Evolutionary conservation across 1,140 invertebrate genomes (phyloP).

Genomic region (Homarus americanus): DNA sequence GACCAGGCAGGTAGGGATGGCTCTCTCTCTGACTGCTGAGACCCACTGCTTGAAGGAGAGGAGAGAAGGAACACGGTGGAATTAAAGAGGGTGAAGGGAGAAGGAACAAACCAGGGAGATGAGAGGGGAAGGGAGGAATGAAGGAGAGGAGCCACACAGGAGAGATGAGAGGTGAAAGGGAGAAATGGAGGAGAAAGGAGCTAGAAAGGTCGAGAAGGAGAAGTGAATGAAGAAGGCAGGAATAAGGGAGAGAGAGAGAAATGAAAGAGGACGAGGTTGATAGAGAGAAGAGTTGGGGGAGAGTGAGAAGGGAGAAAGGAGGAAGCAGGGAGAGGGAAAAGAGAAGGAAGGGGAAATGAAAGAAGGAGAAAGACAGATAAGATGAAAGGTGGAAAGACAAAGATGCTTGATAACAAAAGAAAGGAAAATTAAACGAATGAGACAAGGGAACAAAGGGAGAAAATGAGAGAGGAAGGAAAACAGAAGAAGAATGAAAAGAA

Average conservation of each 20-base stretch:
- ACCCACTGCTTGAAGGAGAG: not conserved
- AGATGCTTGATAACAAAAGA: no score
- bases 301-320: no score
- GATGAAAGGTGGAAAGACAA: no score
- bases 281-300: no score
- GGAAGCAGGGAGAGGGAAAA: no score
- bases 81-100: not conserved
- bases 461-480: no score
- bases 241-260: not conserved
- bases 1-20: not conserved
- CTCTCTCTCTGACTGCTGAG: not conserved
- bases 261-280: not conserved
- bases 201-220: not conserved
- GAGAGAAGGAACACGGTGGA: not conserved
- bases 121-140: conserved; percentile 29
- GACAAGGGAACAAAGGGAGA: no score
- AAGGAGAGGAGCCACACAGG: not conserved
- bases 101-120: not conserved
- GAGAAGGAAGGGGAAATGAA: no score
- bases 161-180: not conserved
- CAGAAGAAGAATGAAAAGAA: no score
- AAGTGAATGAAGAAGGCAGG: not conserved
- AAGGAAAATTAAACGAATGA: no score
- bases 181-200: not conserved
- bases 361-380: no score